Conservation (phyloP, 2,113 vertebrate genomes). For the Nannospalax galili region DNA sequence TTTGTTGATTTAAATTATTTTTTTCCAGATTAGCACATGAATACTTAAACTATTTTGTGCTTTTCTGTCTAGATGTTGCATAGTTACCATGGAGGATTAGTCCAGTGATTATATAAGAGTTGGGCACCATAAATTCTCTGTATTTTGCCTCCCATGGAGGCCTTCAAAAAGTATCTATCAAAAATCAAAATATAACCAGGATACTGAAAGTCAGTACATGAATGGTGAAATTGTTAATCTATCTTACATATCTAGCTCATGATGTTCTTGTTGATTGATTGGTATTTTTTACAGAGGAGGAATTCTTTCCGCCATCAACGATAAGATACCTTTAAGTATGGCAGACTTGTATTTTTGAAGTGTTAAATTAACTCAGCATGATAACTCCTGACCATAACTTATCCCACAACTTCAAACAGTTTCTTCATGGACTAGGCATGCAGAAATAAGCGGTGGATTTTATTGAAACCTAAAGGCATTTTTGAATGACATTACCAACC, state of each 20-base stretch:
- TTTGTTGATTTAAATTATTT: constrained; percentile 80
- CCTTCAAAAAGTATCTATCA: constrained; percentile 71
- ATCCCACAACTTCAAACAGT: constrained; percentile 62
- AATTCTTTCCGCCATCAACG: constrained; percentile 66
- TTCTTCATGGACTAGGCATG: constrained; percentile 67
- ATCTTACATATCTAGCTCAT: constrained; percentile 43
- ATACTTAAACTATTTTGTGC: constrained; percentile 74
- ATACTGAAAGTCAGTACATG: constrained; percentile 81
- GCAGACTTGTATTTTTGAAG: constrained; percentile 65
- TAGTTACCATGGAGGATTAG: constrained; percentile 77
- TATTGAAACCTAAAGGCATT: constrained; percentile 72
- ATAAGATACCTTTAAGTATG: constrained; percentile 64
- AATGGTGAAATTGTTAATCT: constrained; percentile 61
- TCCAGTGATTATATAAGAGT: constrained; percentile 75
- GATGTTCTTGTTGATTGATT: constrained; percentile 71
- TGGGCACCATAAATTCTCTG: constrained; percentile 74
- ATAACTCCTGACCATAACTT: constrained; percentile 61
- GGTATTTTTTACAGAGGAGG: constrained; percentile 74
- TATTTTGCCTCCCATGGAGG: constrained; percentile 87
- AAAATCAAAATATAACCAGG: constrained; percentile 78
- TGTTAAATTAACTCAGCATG: constrained; percentile 71
- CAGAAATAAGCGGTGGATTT: constrained; percentile 76
- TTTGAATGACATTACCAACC: constrained; percentile 74
- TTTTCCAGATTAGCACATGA: constrained; percentile 79
- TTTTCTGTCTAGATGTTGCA: constrained; percentile 77